Base-by-base conservation (phyloP, 2,888 invertebrate genomes). In the Napeogenes inachia region DNA sequence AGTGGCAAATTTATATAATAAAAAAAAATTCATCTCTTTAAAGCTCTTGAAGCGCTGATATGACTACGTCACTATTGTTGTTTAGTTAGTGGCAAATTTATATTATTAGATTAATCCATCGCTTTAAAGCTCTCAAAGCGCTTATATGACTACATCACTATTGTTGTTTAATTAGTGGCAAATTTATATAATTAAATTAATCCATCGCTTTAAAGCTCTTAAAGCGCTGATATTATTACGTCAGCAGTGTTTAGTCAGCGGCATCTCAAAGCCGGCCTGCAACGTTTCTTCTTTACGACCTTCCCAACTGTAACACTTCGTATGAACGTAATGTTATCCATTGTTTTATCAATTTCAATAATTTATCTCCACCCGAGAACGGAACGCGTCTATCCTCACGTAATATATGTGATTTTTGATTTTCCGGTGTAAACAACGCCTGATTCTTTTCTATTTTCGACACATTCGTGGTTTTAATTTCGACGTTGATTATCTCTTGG, bases 321-420 rank as follows among this genome's bases (percentile, higher is more conserved):
- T 84, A 83, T 84, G 80, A 30, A 30, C 10, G 30, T 50, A 6
- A 10, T 42, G 78, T 78, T 78, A 82, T 79, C 80, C 82, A 83
- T 89, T 89, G 89, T 89, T 87, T 83, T 89, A 90, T 90, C 89
- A 89, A 89, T 89, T 81, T 88, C 84, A 83, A 85, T 89, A 87
- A 89, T 89, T 89, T 90, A 90, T 88, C 82, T 79, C 81, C 75
- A 69, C 71, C 73, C 75, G 84, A 78, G 84, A 85, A 83, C 82
- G 85, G 80, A 85, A 83, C 81, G 77, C 83, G 72, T 88, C 89
- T 76, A 68, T 88, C 82, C 69, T 61, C 87, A 79, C 83, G 71
- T 79, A 75, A 77, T 79, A 77, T 76, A 76, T 79, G 79, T 79
- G 81, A 84, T 84, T 80, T 77, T 75, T 76, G 78, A 77, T 79